phyloP scores from a whole-genome alignment of 2,888 invertebrate genomes.

The Leptinotarsa haldemani region DNA sequence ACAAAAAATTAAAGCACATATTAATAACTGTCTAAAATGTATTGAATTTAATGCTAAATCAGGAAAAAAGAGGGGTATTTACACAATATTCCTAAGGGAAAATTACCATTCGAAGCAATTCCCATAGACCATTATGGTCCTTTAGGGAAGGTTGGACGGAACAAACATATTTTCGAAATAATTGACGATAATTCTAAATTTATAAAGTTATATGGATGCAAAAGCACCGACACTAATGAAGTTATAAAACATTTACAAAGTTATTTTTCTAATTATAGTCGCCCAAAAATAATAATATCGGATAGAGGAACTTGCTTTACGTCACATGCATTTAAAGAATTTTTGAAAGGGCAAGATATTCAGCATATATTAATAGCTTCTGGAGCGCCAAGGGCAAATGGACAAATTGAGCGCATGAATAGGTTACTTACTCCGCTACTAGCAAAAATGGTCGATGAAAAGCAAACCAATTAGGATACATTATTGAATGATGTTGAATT shows the following conservation, averaged over 20 bases:
- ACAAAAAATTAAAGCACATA: slow-evolving; percentile 48
- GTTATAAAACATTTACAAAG: slow-evolving; percentile 29
- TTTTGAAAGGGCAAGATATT: slow-evolving; percentile 39
- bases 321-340: slow-evolving; percentile 43
- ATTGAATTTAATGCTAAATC: slow-evolving; percentile 44
- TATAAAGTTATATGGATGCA: slow-evolving; percentile 46
- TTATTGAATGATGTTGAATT: slow-evolving; percentile 42
- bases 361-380: slow-evolving; percentile 42
- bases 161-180: slow-evolving; percentile 50
- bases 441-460: slow-evolving; percentile 32
- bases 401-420: slow-evolving; percentile 46
- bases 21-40: slow-evolving; percentile 55
- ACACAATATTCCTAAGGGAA: slow-evolving; percentile 51
- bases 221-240: slow-evolving; percentile 41
- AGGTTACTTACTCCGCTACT: slow-evolving; percentile 37
- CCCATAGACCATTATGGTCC: slow-evolving; percentile 38
- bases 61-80: slow-evolving; percentile 52
- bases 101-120: slow-evolving; percentile 48
- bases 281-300: slow-evolving; percentile 44
- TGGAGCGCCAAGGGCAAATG: slow-evolving; percentile 44
- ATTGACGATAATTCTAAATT: slow-evolving; percentile 55
- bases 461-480: slow-evolving; percentile 39
- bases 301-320: slow-evolving; percentile 51
- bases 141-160: slow-evolving; percentile 34
- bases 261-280: slow-evolving; percentile 50